A percentile compares a stretch with the other conserved stretches of the same genome.
phyloP scores from a whole-genome alignment of 2,888 invertebrate genomes.

The Dexiosoma caninum region DNA sequence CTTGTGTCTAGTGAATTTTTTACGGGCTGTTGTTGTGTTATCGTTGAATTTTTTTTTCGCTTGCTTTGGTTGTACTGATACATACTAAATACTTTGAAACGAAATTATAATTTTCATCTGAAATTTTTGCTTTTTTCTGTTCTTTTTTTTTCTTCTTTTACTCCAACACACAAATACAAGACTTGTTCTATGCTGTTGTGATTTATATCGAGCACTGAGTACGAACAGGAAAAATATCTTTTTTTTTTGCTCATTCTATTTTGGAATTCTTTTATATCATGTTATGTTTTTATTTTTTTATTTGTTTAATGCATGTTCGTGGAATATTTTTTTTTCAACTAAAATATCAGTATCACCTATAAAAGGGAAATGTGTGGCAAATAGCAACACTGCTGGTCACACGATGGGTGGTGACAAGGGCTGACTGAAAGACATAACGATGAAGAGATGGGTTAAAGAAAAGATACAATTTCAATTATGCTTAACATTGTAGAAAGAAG shows the following conservation, averaged over 20 bases:
- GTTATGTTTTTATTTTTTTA: neutral
- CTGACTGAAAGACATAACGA: neutral
- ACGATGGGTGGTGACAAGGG: neutral
- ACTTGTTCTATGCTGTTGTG: slow-evolving; percentile 35
- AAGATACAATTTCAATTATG: slow-evolving; percentile 60
- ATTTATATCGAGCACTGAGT: slow-evolving; percentile 54
- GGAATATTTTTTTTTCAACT: neutral
- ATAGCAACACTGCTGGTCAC: neutral
- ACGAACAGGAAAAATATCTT: slow-evolving; percentile 23
- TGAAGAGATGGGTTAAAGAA: neutral
- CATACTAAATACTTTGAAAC: slow-evolving; percentile 54
- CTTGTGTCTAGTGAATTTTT: neutral
- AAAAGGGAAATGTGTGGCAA: slow-evolving; percentile 24
- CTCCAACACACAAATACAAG: neutral
- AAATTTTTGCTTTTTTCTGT: neutral
- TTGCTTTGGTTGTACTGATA: slow-evolving; percentile 32
- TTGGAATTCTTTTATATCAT: no score
- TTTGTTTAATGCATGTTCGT: slow-evolving; percentile 5
- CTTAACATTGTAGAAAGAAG: slow-evolving; percentile 56
- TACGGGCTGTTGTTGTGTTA: slow-evolving; percentile 5
- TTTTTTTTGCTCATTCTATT: slow-evolving; percentile 3
- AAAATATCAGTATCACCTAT: slow-evolving; percentile 23
- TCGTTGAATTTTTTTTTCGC: neutral
- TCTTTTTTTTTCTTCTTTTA: neutral
- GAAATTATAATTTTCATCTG: slow-evolving; percentile 47